Evolutionary conservation across 2,113 vertebrate genomes (phyloP).

Genomic region (Ondatra zibethicus): DNA sequence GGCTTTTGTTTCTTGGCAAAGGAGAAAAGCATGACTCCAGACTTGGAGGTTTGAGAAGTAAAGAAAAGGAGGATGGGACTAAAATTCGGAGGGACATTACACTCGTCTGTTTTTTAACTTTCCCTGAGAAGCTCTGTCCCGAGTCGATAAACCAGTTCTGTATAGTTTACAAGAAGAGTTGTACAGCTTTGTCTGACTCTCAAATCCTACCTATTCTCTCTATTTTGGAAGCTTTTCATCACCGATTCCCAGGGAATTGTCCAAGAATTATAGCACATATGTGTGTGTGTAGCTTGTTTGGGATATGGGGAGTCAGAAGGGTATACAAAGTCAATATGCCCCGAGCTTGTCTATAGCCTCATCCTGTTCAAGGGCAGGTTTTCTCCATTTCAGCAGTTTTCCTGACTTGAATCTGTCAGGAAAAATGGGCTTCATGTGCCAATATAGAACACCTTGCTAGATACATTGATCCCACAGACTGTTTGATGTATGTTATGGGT

Average conservation of each 20-base stretch:
- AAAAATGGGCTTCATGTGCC: not conserved
- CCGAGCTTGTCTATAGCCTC: not conserved
- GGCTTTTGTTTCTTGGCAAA: not conserved
- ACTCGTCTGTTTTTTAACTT: constrained; percentile 7
- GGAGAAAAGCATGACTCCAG: not conserved
- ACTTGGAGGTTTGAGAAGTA: not conserved
- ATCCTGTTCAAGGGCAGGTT: not conserved
- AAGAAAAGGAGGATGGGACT: not conserved
- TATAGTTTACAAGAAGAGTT: not conserved
- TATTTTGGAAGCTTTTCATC: constrained; percentile 3
- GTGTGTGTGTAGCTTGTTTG: not conserved
- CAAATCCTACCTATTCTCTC: constrained; percentile 24
- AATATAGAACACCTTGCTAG: not conserved
- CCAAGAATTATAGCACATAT: not conserved
- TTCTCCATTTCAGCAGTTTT: not conserved
- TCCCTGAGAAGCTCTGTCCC: not conserved
- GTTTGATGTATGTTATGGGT: not conserved
- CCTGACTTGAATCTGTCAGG: not conserved
- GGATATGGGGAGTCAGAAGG: not conserved
- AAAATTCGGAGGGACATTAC: not conserved
- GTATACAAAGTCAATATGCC: not conserved
- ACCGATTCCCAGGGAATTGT: constrained; percentile 16
- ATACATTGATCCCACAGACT: not conserved
- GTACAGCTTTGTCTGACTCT: not conserved
- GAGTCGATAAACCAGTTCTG: not conserved